These are phyloP conservation scores for Acanthornis magna DNA, from an alignment of 2,797 vertebrate species.

Conservation along the genomic window DNA sequence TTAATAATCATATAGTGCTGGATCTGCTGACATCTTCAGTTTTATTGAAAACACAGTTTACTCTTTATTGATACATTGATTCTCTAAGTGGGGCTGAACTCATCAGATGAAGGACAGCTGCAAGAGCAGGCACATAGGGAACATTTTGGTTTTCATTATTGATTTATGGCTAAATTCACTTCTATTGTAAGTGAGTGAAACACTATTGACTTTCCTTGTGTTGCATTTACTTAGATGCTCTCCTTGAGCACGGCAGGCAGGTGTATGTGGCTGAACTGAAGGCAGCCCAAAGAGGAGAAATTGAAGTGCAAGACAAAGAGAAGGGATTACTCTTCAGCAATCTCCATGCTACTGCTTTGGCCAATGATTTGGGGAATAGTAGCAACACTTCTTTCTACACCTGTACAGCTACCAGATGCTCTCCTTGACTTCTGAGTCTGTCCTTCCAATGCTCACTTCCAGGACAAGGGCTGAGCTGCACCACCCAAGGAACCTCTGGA, in stretches of 20 bases:
- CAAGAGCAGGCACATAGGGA: conserved; percentile 58
- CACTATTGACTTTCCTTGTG: conserved; percentile 20
- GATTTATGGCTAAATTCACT: conserved; percentile 55
- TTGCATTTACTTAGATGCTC: background rate
- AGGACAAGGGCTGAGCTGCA: background rate
- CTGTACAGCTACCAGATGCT: background rate
- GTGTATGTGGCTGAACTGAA: background rate
- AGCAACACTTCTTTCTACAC: background rate
- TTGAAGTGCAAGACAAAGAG: background rate
- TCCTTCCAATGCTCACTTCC: background rate
- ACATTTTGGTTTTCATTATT: conserved; percentile 64
- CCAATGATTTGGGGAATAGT: background rate
- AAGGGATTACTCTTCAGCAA: background rate
- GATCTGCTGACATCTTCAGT: conserved; percentile 36
- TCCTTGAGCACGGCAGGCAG: background rate
- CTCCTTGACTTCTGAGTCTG: background rate
- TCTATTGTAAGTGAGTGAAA: conserved; percentile 32
- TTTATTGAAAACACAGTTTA: conserved; percentile 67
- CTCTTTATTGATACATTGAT: conserved; percentile 63
- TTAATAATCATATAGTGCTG: background rate
- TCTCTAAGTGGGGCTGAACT: conserved; percentile 61
- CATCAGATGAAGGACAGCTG: conserved; percentile 55
- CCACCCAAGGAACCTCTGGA: background rate
- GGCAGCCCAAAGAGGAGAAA: background rate
- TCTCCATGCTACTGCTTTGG: background rate